Evolutionary conservation across 2,888 invertebrate genomes (phyloP).

Genomic region (Carabus problematicus): DNA sequence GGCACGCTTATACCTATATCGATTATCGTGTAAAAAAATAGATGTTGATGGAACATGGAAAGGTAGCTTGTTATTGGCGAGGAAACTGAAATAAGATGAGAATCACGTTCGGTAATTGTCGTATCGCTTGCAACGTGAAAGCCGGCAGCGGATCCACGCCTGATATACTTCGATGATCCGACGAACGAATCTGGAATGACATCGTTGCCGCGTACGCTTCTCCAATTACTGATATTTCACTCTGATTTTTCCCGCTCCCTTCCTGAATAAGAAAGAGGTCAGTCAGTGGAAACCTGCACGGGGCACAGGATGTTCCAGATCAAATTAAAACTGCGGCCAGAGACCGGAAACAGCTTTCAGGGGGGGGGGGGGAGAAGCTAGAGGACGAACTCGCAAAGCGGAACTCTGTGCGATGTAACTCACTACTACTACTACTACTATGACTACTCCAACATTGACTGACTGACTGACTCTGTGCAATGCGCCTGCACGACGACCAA

Average conservation of each 20-base stretch:
- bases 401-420: not conserved
- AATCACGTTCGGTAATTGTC: not conserved
- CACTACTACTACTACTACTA: not conserved
- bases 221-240: constrained; percentile 1
- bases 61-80: not conserved
- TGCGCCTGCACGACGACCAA: not conserved
- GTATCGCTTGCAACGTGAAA: not conserved
- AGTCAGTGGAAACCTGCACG: constrained; percentile 11
- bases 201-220: constrained; percentile 1
- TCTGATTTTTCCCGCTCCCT: constrained; percentile 7
- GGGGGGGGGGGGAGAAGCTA: constrained; percentile 3
- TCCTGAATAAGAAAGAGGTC: constrained; percentile 12
- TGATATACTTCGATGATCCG: constrained; percentile 4
- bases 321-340: constrained; percentile 20
- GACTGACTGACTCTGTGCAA: too few relatives aligned
- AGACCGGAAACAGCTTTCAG: constrained; percentile 10
- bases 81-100: not conserved
- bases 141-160: constrained; percentile 11
- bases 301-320: constrained; percentile 24
- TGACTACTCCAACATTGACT: not conserved
- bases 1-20: too few relatives aligned
- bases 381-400: constrained; percentile 8
- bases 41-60: not conserved
- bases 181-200: constrained; percentile 5
- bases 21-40: not conserved